Evolutionary conservation across 2,888 invertebrate species (phyloP).

Genomic region (Clistopyga incitator): DNA sequence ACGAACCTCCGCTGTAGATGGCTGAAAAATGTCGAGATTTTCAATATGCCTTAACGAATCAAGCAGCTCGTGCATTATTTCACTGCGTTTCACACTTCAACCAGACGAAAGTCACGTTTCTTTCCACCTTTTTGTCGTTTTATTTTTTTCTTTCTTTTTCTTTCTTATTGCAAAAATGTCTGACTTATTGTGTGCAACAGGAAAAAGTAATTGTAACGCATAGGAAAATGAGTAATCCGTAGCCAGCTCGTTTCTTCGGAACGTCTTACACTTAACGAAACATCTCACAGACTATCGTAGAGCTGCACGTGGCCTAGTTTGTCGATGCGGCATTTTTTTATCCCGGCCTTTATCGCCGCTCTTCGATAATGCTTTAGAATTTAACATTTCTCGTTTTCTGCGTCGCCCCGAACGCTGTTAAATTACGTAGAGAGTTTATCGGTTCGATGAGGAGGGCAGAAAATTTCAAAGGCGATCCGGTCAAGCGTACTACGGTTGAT

Average conservation of each 20-base stretch:
- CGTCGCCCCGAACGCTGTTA: slow-evolving; percentile 46
- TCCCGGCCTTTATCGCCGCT: slow-evolving; percentile 49
- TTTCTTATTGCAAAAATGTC: no score
- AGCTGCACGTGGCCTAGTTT: slow-evolving; percentile 76
- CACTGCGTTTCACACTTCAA: neutral
- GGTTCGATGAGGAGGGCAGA: slow-evolving; percentile 52
- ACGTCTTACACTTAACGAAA: slow-evolving; percentile 63
- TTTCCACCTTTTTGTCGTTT: neutral
- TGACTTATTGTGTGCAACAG: neutral
- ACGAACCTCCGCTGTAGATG: slow-evolving; percentile 82
- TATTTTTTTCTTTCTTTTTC: no score
- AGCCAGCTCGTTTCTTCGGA: slow-evolving; percentile 38
- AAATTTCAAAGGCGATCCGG: slow-evolving; percentile 61
- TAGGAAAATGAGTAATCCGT: slow-evolving; percentile 40
- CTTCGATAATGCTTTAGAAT: slow-evolving; percentile 62
- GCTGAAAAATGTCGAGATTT: slow-evolving; percentile 72
- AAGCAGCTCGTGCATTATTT: neutral
- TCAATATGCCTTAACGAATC: neutral
- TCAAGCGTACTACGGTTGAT: slow-evolving; percentile 61
- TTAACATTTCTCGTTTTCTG: slow-evolving; percentile 62
- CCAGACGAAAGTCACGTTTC: neutral
- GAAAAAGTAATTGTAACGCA: slow-evolving; percentile 5
- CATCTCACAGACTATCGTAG: slow-evolving; percentile 67
- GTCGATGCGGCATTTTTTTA: slow-evolving; percentile 58
- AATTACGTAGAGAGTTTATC: slow-evolving; percentile 64